Evolutionary conservation across 2,797 vertebrate genomes (phyloP).

Genomic region (Heliangelus exortis): DNA sequence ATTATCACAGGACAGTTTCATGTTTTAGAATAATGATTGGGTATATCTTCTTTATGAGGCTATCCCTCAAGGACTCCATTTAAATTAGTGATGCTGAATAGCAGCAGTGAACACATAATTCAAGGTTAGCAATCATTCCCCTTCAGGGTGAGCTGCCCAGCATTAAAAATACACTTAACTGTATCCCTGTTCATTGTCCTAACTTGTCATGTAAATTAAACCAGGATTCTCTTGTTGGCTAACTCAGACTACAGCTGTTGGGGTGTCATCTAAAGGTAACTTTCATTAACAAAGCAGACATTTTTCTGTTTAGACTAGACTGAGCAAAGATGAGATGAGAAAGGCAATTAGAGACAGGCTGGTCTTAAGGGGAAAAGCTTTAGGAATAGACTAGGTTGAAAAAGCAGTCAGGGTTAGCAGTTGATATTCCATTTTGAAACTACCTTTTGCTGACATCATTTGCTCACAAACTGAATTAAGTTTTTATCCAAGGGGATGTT

Average conservation of each 20-base stretch:
- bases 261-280: neutral
- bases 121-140: neutral
- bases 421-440: neutral
- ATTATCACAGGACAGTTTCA: neutral
- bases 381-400: neutral
- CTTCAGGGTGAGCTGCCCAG: neutral
- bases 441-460: neutral
- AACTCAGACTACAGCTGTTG: neutral
- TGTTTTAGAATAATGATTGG: neutral
- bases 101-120: neutral
- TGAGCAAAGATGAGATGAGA: neutral
- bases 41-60: neutral
- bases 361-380: neutral
- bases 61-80: neutral
- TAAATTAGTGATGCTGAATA: neutral
- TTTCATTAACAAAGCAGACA: neutral
- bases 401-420: neutral
- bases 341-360: neutral
- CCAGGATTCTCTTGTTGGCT: neutral
- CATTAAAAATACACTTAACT: neutral
- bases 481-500: neutral
- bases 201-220: neutral
- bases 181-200: neutral
- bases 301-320: neutral
- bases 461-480: neutral